A percentile compares a stretch with the other conserved stretches of the same genome.
Conservation (phyloP, 2,113 vertebrate species). For the Hypanus sabinus region DNA sequence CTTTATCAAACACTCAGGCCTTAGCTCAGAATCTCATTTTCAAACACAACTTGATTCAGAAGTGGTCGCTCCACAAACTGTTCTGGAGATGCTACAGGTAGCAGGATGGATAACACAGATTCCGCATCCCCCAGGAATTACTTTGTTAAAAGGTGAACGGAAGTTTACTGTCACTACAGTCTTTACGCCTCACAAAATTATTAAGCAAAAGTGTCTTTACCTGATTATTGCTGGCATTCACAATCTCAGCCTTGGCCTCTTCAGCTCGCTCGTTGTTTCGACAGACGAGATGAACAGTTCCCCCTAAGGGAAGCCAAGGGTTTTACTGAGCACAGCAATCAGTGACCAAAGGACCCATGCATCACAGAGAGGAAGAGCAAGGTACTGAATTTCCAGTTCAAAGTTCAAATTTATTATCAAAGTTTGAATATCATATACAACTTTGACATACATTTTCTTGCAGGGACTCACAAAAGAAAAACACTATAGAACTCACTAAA, state of each 20-base stretch:
- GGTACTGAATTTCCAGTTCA: not conserved
- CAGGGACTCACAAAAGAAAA: too few relatives aligned
- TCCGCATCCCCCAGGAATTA: too few relatives aligned
- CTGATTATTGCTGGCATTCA: slow-evolving; percentile 59
- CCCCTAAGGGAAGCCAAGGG: slow-evolving; percentile 55
- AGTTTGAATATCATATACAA: too few relatives aligned
- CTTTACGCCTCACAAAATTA: not conserved
- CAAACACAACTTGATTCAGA: not conserved
- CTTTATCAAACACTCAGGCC: too few relatives aligned
- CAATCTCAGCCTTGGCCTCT: slow-evolving; percentile 63
- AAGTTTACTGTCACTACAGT: not conserved
- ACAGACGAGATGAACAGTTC: slow-evolving; percentile 74
- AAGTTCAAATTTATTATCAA: not conserved
- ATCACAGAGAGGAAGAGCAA: not conserved
- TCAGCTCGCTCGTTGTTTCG: slow-evolving; percentile 59
- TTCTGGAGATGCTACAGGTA: too few relatives aligned
- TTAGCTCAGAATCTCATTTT: not conserved
- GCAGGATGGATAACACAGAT: too few relatives aligned
- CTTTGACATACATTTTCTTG: too few relatives aligned
- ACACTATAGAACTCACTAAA: too few relatives aligned
- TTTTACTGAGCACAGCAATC: not conserved
- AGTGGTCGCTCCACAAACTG: too few relatives aligned
- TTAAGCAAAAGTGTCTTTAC: slow-evolving; percentile 45
- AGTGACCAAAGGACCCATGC: not conserved
- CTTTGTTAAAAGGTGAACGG: too few relatives aligned